Base-by-base conservation (phyloP, 2,888 invertebrate genomes). In the Brachycybe producta region DNA sequence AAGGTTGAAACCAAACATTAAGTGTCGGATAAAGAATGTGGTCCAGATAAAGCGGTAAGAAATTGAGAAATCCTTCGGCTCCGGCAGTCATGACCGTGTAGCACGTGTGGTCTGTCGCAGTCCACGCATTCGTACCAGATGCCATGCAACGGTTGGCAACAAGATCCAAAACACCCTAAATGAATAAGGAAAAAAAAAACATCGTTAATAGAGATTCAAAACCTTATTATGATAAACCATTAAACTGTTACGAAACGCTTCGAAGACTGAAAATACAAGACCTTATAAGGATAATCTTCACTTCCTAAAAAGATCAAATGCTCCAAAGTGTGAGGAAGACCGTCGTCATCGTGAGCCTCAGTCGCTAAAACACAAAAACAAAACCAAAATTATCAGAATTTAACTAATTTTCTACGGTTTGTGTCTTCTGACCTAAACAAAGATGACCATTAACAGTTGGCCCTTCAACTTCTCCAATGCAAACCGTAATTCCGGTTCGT, bases 61-160 rank as follows among this genome's bases (percentile, higher is more conserved):
- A 69, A 2, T 82, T 80, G 39, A 90, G 70, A 71, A 91, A 90
- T 17, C 92, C 92, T 61, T 83, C 82, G 60, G 80, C 79, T 19
- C 84, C 84, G 2, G 87, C 88, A 27, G 88, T 91, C 54, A 80
- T 79, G 70, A 91, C 79, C 0, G 87, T 88, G 65, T 91, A 92
- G 60, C 82, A 84, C 0, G 91, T 92, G 64, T 88, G 85, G 66
- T 92, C 57, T 5, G 65, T 65, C 65, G 79, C 80, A 0, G 91
- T 92, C 81, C 82, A 83, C 0, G 90, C 91, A 70, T 92, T 91
- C 2, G 91, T 91, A 1, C 91, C 91, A 35, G 84, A 84, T 1
- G 90, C 88, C 62, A 88, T 73, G 62, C 87, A 90, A 30, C 88
- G 75, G 66, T 90, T 91, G 5, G 91, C 90, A 57, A 90, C 68